Evolutionary conservation across 2,888 invertebrate species (phyloP), one percentile per base, ranked within the genome.

Genomic region (Hermaeophaga mercurialis): DNA sequence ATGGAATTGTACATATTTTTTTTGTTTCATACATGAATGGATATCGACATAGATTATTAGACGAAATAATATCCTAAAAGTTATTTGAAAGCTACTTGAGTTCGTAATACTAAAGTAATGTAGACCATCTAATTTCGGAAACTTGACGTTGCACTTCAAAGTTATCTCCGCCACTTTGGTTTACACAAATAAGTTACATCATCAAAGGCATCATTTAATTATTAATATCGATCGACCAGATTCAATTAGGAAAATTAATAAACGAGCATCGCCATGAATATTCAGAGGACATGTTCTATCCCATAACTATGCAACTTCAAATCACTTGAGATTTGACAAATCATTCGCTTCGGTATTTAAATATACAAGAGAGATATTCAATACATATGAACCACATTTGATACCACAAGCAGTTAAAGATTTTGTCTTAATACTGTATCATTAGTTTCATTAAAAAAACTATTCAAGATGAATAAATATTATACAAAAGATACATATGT

Each of bases 221-320:
- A 58, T 62, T 62, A 62, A 62, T 59, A 56, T 57, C 43, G 57
- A 59, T 57, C 57, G 43, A 55, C 41, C 59, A 62, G 49, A 59
- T 62, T 55, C 62, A 59, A 62, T 62, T 62, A 59, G 34, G 49
- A 46, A 56, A 59, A 59, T 59, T 59, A 59, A 59, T 59, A 59
- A 56, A 59, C 53, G 50, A 49, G 56, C 53, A 59, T 41, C 33
- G 41, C 41, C 31, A 54, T 58, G 58, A 58, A 58, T 58, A 58
- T 58, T 54, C 58, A 58, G 26, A 39, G 44, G 31, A 31, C 41
- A 50, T 41, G 41, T 41, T 48, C 38, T 18, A 38, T 33, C 38
- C 38, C 26, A 38, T 48, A 31, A 50, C 50, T 17, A 39, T 50
- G 50, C 50, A 50, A 41, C 41, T 50, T 41, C 41, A 33, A 50